phyloP scores from a whole-genome alignment of 2,888 invertebrate genomes.

The Drosophila hamatofila region DNA sequence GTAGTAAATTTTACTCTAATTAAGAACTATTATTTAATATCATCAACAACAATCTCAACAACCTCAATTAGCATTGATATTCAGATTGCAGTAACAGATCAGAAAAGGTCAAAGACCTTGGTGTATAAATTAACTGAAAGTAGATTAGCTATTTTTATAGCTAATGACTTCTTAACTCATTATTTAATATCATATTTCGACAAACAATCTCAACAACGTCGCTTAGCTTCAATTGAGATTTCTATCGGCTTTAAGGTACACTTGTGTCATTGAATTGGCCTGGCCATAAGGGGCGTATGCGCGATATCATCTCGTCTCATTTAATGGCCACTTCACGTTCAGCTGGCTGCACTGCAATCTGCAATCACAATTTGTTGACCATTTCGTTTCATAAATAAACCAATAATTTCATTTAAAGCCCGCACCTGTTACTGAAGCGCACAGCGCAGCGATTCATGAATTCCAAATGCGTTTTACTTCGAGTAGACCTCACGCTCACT shows the following conservation, averaged over 20 bases:
- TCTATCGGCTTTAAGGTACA: background rate
- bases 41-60: too few relatives aligned
- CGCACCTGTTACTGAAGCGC: slow-evolving; percentile 57
- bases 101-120: too few relatives aligned
- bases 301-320: slow-evolving; percentile 15
- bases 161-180: too few relatives aligned
- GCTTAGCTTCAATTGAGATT: background rate
- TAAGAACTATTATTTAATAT: too few relatives aligned
- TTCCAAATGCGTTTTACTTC: slow-evolving; percentile 37
- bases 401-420: slow-evolving; percentile 71
- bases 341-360: slow-evolving; percentile 30
- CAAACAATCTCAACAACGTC: background rate
- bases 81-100: too few relatives aligned
- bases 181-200: background rate
- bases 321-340: slow-evolving; percentile 14
- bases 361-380: slow-evolving; percentile 69
- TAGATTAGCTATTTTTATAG: too few relatives aligned
- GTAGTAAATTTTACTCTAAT: too few relatives aligned
- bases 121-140: too few relatives aligned
- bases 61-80: too few relatives aligned
- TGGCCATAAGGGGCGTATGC: slow-evolving; percentile 1
- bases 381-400: slow-evolving; percentile 71
- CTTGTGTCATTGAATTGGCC: background rate
- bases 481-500: background rate
- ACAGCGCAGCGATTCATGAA: slow-evolving; percentile 52